phyloP scores from a whole-genome alignment of 1,140 invertebrate genomes.

The Asobara japonica region DNA sequence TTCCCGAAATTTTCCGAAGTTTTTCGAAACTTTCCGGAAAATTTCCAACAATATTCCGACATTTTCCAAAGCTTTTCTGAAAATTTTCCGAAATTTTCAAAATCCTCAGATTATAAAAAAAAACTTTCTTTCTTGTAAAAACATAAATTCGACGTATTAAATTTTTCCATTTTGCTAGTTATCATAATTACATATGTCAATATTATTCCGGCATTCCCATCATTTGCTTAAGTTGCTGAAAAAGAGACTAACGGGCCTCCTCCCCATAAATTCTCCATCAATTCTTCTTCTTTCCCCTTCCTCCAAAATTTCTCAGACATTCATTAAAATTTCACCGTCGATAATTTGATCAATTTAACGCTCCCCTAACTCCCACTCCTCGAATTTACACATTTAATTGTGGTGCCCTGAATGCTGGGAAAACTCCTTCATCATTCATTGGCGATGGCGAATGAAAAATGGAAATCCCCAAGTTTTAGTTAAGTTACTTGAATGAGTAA shows the following conservation, averaged over 20 bases:
- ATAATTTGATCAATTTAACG: not conserved
- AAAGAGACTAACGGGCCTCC: too few relatives aligned
- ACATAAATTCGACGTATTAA: not conserved
- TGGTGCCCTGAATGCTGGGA: not conserved
- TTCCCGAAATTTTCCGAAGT: not conserved
- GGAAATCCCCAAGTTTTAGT: not conserved
- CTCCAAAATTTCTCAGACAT: not conserved
- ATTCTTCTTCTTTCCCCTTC: not conserved
- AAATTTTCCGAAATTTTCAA: not conserved
- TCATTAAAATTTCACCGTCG: not conserved
- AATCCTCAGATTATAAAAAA: not conserved
- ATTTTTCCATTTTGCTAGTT: too few relatives aligned
- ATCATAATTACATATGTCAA: too few relatives aligned
- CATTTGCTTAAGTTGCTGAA: too few relatives aligned
- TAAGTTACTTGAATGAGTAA: not conserved
- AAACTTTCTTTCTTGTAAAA: not conserved
- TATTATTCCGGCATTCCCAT: too few relatives aligned
- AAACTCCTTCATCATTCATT: conserved; percentile 9
- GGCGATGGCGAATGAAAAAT: conserved; percentile 1
- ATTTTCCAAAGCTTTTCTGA: not conserved
- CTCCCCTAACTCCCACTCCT: not conserved
- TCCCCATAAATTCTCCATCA: too few relatives aligned
- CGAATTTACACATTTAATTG: conserved; percentile 16
- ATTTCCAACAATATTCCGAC: too few relatives aligned
- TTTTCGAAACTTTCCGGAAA: too few relatives aligned